A percentile compares a stretch with the other conserved stretches of the same genome.
Conservation (phyloP, 2,797 vertebrate species). For the Danio albolineatus region DNA sequence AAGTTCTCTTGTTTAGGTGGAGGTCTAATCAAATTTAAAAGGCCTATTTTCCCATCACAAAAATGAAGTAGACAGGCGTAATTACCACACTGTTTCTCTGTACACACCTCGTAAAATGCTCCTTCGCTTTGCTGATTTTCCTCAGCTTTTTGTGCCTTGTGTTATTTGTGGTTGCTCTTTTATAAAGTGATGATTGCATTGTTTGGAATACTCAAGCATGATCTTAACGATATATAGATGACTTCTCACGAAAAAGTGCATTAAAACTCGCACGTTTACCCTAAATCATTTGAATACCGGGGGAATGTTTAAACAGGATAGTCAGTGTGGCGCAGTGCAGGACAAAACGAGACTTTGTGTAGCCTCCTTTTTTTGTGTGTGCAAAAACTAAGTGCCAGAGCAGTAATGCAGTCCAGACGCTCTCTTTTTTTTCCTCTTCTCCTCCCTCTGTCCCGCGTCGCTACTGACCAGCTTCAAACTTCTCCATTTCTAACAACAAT, state of each 20-base stretch:
- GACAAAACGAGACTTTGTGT: conserved; percentile 44
- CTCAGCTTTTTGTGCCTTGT: conserved; percentile 24
- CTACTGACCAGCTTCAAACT: conserved; percentile 82
- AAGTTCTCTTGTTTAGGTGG: conserved; percentile 25
- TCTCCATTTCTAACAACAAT: conserved; percentile 80
- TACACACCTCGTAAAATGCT: conserved; percentile 50
- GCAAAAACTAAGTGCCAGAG: conserved; percentile 65
- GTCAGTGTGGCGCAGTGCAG: conserved; percentile 30
- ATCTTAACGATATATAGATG: conserved; percentile 14
- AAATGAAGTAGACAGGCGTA: conserved; percentile 25
- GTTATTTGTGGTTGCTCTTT: conserved; percentile 41
- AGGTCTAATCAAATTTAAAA: conserved; percentile 42
- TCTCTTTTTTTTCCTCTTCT: conserved; percentile 52
- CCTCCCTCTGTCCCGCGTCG: conserved; percentile 69
- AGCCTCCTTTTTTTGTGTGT: conserved; percentile 8
- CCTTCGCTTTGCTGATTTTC: conserved; percentile 34
- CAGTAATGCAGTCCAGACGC: conserved; percentile 81
- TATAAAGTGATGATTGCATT: conserved; percentile 48
- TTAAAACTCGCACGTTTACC: conserved; percentile 24
- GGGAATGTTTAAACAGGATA: conserved; percentile 36
- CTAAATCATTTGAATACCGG: conserved; percentile 10
- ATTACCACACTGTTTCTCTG: conserved; percentile 30
- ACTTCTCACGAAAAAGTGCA: conserved; percentile 2
- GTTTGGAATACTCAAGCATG: conserved; percentile 7
- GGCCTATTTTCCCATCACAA: conserved; percentile 45